Percentiles rank a stretch among this genome's conserved stretches.
Evolutionary conservation across 1,140 invertebrate genomes (phyloP).

Genomic region (Paramacrobiotus metropolitanus): DNA sequence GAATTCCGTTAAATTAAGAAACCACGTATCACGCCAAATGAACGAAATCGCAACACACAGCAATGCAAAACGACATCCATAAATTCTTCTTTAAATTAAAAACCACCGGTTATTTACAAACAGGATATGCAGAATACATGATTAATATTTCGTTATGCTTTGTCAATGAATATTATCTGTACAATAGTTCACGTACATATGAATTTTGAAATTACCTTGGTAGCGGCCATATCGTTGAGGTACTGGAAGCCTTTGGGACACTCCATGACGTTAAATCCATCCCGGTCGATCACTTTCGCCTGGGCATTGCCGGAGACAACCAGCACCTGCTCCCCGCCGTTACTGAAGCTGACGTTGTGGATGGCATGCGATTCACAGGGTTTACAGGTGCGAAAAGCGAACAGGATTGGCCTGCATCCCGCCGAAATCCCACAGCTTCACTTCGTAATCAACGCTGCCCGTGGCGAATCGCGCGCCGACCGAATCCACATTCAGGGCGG

Average conservation of each 20-base stretch:
- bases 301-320: constrained; percentile 61
- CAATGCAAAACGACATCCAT: too few species aligned
- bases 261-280: constrained; percentile 83
- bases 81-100: too few species aligned
- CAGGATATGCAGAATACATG: too few species aligned
- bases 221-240: constrained; percentile 70
- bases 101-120: too few species aligned
- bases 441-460: constrained; percentile 76
- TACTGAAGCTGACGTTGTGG: constrained; percentile 63
- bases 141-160: too few species aligned
- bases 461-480: constrained; percentile 70
- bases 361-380: constrained; percentile 85
- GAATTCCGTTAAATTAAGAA: too few species aligned
- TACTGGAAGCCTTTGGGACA: constrained; percentile 72
- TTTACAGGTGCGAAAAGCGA: constrained; percentile 66
- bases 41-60: too few species aligned
- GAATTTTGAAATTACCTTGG: too few species aligned
- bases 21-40: too few species aligned
- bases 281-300: constrained; percentile 79
- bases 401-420: constrained; percentile 78
- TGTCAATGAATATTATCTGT: too few species aligned
- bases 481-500: constrained; percentile 66
- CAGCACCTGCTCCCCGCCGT: constrained; percentile 75
- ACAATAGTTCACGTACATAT: too few species aligned
- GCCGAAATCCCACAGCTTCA: constrained; percentile 91